Evolutionary conservation across 2,797 vertebrate species (phyloP).

Genomic region (Carduelis carduelis): DNA sequence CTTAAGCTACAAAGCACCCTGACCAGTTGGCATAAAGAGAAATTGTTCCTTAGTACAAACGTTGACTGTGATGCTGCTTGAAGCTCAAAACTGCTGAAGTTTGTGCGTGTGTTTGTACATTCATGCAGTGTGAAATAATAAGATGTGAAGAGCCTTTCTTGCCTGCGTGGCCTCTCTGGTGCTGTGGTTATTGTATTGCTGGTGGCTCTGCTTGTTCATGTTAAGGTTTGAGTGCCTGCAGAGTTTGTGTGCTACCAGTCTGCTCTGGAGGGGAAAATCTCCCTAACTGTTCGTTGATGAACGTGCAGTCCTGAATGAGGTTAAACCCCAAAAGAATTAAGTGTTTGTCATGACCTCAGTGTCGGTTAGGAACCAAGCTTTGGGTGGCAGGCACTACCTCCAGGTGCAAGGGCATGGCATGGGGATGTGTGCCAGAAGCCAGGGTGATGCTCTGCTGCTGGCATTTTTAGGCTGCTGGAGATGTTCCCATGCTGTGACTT

Average conservation of each 20-base stretch:
- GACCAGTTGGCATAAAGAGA: constrained; percentile 31
- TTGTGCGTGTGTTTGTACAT: constrained; percentile 31
- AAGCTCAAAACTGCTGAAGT: constrained; percentile 28
- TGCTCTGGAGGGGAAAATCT: not conserved
- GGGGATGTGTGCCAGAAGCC: not conserved
- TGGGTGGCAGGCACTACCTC: not conserved
- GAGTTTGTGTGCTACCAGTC: accelerated
- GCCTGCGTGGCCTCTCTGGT: not conserved
- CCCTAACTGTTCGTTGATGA: not conserved
- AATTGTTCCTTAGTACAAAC: constrained; percentile 55
- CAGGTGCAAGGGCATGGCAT: not conserved
- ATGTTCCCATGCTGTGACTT: not conserved
- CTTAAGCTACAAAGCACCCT: constrained; percentile 38
- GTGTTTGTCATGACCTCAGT: not conserved
- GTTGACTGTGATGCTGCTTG: constrained; percentile 42
- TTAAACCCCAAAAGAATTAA: constrained; percentile 6
- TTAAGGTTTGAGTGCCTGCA: not conserved
- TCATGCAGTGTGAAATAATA: not conserved
- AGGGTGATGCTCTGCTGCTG: not conserved
- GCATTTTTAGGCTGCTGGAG: not conserved
- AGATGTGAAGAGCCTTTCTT: not conserved
- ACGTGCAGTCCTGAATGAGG: not conserved
- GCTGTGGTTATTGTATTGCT: not conserved
- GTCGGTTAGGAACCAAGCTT: not conserved
- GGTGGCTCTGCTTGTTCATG: not conserved